phyloP scores from a whole-genome alignment of 2,888 invertebrate genomes.

The Drosophila lacicola region DNA sequence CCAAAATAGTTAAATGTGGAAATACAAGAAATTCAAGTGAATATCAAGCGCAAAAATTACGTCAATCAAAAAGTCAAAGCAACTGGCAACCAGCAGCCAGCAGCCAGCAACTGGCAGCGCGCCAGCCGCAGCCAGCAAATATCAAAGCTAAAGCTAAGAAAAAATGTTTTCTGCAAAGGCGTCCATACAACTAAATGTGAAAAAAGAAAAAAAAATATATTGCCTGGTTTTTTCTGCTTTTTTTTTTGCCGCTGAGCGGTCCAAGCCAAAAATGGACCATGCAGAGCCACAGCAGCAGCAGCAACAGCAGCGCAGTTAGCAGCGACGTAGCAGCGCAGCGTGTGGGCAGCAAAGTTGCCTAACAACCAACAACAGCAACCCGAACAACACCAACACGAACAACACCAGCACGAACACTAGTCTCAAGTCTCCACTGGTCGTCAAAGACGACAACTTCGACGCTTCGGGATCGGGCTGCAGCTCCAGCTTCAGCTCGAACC shows the following conservation, averaged over 20 bases:
- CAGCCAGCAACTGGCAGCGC: slow-evolving; percentile 25
- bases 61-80: slow-evolving; percentile 77
- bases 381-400: slow-evolving; percentile 30
- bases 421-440: slow-evolving; percentile 60
- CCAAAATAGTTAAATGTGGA: slow-evolving; percentile 80
- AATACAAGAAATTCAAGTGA: slow-evolving; percentile 81
- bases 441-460: slow-evolving; percentile 39
- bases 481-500: slow-evolving; percentile 29
- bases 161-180: slow-evolving; percentile 73
- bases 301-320: slow-evolving; percentile 35
- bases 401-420: slow-evolving; percentile 37
- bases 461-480: slow-evolving; percentile 49
- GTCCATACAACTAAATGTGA: slow-evolving; percentile 55
- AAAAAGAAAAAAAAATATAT: slow-evolving; percentile 56
- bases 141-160: slow-evolving; percentile 43
- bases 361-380: slow-evolving; percentile 60
- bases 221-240: slow-evolving; percentile 42
- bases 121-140: slow-evolving; percentile 43
- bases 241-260: slow-evolving; percentile 54
- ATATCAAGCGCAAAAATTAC: slow-evolving; percentile 81
- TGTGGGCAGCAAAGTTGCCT: slow-evolving; percentile 81
- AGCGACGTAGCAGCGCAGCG: slow-evolving; percentile 54
- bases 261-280: slow-evolving; percentile 81
- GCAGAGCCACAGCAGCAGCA: slow-evolving; percentile 42
- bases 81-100: slow-evolving; percentile 37